Evolutionary conservation across 2,797 vertebrate genomes (phyloP), one percentile per base, ranked within the genome.

Genomic region (Mastacembelus armatus): DNA sequence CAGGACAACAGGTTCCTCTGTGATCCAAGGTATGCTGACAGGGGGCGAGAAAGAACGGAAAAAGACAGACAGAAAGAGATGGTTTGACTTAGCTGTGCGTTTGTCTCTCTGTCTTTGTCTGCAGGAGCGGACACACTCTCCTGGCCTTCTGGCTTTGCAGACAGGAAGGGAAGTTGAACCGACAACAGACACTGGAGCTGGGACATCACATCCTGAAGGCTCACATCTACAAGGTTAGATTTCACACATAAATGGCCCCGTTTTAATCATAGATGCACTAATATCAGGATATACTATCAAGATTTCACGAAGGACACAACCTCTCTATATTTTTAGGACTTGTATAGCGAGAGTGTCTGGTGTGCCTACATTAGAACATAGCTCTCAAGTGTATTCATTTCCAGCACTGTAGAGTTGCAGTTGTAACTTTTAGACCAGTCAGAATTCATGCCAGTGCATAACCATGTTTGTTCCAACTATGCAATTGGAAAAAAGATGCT

Each of bases 191-290:
- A 4, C 96, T 99, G 76, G 97, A 99, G 79, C 93, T 99, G 83
- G 97, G 97, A 62, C 97, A 99, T 86, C 97, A 99, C 89, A 97
- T 98, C 72, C 95, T 99, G 57, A 99, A 99, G 94, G 98, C 98
- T 80, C 98, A 99, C 83, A 99, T 99, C 88, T 99, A 98, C 89
- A 99, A 98, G 95, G 97, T 95, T 85, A 73, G 35, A 32, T 38
- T 62, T 36, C 24, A 12, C 44, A 65, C 57, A 54, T 43, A 33
- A 6, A 12, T 12, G 12, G 11, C 5, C 3, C 35, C 12, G 9
- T n/a, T n/a, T n/a, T n/a, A n/a, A n/a, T n/a, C n/a, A n/a, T n/a
- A n/a, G n/a, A n/a, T n/a, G n/a, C n/a, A n/a, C n/a, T n/a, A n/a
- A n/a, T n/a, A n/a, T n/a, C n/a, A n/a, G n/a, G n/a, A n/a, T n/a